Conservation (phyloP, 53 echinoderm and acorn worm genomes). For the Patiria pectinifera region DNA sequence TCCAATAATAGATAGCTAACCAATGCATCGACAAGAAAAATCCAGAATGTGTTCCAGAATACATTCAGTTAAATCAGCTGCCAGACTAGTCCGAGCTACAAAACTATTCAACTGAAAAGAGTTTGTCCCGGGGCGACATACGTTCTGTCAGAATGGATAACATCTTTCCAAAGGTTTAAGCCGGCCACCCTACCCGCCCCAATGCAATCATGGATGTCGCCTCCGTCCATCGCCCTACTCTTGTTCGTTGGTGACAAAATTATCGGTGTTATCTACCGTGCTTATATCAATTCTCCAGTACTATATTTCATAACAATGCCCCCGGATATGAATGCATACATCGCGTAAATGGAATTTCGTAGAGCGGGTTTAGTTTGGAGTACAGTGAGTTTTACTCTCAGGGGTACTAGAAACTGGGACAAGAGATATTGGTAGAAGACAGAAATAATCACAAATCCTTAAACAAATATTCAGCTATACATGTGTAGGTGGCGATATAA, state of each 20-base stretch:
- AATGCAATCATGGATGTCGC: neutral
- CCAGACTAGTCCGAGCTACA: neutral
- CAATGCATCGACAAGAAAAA: too few species aligned
- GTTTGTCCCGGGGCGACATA: neutral
- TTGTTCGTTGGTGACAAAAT: neutral
- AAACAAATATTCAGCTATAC: too few species aligned
- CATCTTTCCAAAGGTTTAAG: neutral
- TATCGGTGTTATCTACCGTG: neutral
- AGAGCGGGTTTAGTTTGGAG: neutral
- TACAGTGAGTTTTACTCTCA: neutral
- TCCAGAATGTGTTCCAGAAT: neutral
- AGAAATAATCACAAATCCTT: too few species aligned
- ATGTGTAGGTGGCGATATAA: too few species aligned
- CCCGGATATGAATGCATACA: too few species aligned
- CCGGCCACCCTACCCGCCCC: neutral
- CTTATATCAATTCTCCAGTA: neutral
- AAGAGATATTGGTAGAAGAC: too few species aligned
- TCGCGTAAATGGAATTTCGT: too few species aligned
- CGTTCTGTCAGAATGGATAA: neutral
- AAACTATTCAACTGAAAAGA: neutral
- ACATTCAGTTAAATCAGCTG: neutral
- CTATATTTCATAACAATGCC: too few species aligned
- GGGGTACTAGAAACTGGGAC: too few species aligned
- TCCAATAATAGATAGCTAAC: too few species aligned
- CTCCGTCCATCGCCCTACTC: neutral